Evolutionary conservation across 2,797 vertebrate genomes (phyloP).

Genomic region (Enteromius argenteus): DNA sequence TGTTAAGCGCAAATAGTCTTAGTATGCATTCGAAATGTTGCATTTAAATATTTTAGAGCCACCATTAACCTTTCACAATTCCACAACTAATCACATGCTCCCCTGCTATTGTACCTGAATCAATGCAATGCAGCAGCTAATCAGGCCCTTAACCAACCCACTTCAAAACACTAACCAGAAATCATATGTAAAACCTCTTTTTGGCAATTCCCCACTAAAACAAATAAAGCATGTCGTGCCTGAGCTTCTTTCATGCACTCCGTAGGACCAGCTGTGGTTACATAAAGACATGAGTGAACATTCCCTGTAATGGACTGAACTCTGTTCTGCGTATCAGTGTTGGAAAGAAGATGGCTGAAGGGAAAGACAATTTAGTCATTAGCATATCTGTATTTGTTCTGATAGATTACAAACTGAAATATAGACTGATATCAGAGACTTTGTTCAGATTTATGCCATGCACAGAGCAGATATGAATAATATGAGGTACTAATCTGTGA

Average conservation of each 20-base stretch:
- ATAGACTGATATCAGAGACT: not conserved
- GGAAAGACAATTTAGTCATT: not conserved
- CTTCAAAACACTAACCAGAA: not conserved
- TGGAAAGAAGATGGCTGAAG: not conserved
- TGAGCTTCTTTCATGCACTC: conserved; percentile 32
- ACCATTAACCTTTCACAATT: conserved; percentile 12
- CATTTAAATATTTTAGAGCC: conserved; percentile 2
- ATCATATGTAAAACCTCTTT: not conserved
- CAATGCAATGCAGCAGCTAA: not conserved
- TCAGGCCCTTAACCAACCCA: not conserved
- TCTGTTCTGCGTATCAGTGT: not conserved
- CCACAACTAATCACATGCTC: conserved; percentile 10
- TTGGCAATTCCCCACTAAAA: not conserved
- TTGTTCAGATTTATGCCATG: conserved; percentile 37
- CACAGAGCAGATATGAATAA: conserved; percentile 30
- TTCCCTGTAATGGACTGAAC: not conserved
- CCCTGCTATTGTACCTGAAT: not conserved
- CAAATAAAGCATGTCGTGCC: not conserved
- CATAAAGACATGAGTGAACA: not conserved
- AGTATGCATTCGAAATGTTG: not conserved
- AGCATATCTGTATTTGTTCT: conserved; percentile 8
- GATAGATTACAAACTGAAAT: conserved; percentile 5
- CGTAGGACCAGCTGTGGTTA: conserved; percentile 71
- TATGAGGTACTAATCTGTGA: conserved; percentile 23
- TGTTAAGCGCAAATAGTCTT: not conserved